phyloP scores from a whole-genome alignment of 2,113 vertebrate species.

The Smithornis capensis region DNA sequence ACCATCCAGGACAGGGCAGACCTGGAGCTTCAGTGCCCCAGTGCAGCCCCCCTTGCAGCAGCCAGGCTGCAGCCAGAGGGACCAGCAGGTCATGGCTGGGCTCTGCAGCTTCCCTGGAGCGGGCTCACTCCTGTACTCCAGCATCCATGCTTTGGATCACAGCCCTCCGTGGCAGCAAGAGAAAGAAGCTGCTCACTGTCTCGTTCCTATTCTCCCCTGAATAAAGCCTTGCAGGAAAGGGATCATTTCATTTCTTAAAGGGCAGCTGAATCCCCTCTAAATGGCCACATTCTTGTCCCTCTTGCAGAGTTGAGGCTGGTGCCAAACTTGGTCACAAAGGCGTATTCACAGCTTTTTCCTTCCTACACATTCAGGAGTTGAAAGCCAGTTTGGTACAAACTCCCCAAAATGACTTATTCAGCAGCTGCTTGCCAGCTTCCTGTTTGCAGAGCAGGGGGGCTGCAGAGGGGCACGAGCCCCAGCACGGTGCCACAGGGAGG shows the following conservation, averaged over 20 bases:
- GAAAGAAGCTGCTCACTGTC: constrained; percentile 56
- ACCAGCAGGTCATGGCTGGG: background rate
- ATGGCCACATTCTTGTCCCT: constrained; percentile 70
- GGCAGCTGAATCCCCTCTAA: constrained; percentile 68
- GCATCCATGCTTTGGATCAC: background rate
- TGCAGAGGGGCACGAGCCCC: background rate
- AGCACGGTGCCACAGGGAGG: fast-evolving
- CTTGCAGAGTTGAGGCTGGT: background rate
- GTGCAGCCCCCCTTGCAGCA: background rate
- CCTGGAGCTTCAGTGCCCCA: background rate
- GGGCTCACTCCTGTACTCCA: background rate
- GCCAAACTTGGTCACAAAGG: constrained; percentile 69
- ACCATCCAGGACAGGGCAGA: background rate
- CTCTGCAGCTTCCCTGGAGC: background rate
- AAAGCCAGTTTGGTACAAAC: constrained; percentile 62
- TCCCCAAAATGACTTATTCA: constrained; percentile 65
- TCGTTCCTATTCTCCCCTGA: constrained; percentile 2
- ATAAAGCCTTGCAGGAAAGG: constrained; percentile 58
- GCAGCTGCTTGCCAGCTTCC: constrained; percentile 54
- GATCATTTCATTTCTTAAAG: constrained; percentile 63
- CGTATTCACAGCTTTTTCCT: constrained; percentile 65
- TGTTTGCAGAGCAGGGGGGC: background rate
- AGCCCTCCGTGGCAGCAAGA: constrained; percentile 1
- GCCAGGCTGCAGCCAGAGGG: background rate
- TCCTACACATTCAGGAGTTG: constrained; percentile 67